Conservation (phyloP, 1,140 invertebrate genomes). For the Delia radicum region DNA sequence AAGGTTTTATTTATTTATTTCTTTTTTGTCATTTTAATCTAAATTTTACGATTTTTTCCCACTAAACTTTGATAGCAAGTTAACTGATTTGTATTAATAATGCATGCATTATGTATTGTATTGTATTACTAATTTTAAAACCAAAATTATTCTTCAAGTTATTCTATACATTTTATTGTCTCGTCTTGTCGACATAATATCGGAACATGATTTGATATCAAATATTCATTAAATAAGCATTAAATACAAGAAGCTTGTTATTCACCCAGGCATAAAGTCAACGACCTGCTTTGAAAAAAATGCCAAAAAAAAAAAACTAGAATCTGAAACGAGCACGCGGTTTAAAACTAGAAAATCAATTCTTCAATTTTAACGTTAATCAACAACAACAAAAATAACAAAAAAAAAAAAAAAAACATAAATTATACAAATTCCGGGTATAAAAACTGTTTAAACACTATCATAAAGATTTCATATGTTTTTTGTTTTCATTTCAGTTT, state of each 20-base stretch:
- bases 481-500: too few species aligned
- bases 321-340: conserved; percentile 9
- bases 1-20: too few species aligned
- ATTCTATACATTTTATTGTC: conserved; percentile 4
- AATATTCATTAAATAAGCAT: conserved; percentile 56
- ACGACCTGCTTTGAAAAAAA: conserved; percentile 46
- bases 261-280: conserved; percentile 36
- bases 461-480: too few species aligned
- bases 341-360: conserved; percentile 14
- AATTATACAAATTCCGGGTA: conserved; percentile 6
- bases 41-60: background rate
- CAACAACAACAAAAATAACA: background rate
- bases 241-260: conserved; percentile 42
- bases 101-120: too few species aligned
- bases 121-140: background rate
- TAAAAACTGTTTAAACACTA: background rate
- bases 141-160: background rate
- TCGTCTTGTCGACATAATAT: conserved; percentile 22
- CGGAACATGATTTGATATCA: conserved; percentile 38
- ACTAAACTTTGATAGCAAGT: background rate
- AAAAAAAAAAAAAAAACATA: background rate
- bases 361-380: background rate
- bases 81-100: background rate
- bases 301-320: background rate
- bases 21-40: background rate